Base-by-base conservation (phyloP, 2,113 vertebrate genomes). In the Rhombomys opimus region DNA sequence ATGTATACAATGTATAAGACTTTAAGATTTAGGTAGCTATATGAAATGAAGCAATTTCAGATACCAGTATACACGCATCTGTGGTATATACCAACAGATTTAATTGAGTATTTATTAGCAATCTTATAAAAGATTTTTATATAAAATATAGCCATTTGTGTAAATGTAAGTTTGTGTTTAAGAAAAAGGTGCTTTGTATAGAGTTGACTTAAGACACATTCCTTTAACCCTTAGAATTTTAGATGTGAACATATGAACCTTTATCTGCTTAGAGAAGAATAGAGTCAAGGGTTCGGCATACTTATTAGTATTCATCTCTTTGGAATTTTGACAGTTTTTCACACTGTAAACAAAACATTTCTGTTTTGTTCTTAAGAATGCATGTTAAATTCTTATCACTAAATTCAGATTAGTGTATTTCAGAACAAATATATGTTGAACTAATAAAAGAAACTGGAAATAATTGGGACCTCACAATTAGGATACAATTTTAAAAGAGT, bases 181-280 rank as follows among this genome's bases (percentile, higher is more conserved):
- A 46, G 46, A 46, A 46, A 46, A 46, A 14, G 22, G n/a, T 59
- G 4, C 18, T 10, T 54, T 82, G 0, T 67, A 68, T 80, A 61
- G 18, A 77, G 6, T 4, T 81, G 14, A 54, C 0, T 50, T 70
- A 76, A 61, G 20, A 65, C 15, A 61, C 8, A 77, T 72, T n/a
- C 23, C 80, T 86, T 78, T 92, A 82, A 63, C 63, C 90, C 18
- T 92, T 59, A 52, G 35, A 87, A 92, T 77, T 85, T 91, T 50
- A 50, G 82, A 54, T 76, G 76, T 86, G 41, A 84, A 54, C 85
- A 46, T 77, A 77, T 84, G 2, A 57, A 5, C 8, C 35, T 86
- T 77, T 90, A 11, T 70, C 35, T 94, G 18, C 14, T 93, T 50
- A 77, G 2, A 87, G 77, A 61, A 67, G 8, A 85, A 85, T 46